phyloP scores from a whole-genome alignment of 2,113 vertebrate genomes.

The Dasyprocta punctata region DNA sequence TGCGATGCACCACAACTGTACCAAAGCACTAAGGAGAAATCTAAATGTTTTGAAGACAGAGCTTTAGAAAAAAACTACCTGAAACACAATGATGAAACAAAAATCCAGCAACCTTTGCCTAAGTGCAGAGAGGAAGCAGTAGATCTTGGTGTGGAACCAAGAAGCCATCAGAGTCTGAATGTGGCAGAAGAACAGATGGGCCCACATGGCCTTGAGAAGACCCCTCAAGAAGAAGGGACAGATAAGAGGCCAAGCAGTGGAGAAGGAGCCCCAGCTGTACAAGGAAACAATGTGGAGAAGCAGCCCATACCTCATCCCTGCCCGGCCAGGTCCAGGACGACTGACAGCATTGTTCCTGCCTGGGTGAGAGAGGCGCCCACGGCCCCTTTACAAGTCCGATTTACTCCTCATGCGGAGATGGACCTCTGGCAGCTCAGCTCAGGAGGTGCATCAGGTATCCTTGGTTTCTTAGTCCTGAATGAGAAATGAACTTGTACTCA shows the following conservation, averaged over 20 bases:
- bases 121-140: background rate
- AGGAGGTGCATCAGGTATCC: slow-evolving; percentile 79
- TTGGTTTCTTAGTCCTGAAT: background rate
- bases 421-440: slow-evolving; percentile 87
- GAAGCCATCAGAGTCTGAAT: background rate
- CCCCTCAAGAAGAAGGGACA: background rate
- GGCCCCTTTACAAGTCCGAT: slow-evolving; percentile 88
- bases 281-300: background rate
- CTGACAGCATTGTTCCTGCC: slow-evolving; percentile 81
- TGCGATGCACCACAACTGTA: background rate
- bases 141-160: background rate
- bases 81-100: background rate
- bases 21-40: background rate
- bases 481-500: slow-evolving; percentile 24
- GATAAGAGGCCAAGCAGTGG: background rate
- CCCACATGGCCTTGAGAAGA: background rate
- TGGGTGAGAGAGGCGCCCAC: slow-evolving; percentile 91
- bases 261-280: background rate
- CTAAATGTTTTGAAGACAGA: background rate
- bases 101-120: background rate
- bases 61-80: background rate
- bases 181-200: background rate
- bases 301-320: accelerated
- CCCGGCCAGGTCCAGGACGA: background rate
- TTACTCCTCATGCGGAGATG: slow-evolving; percentile 89